phyloP scores from a whole-genome alignment of 2,113 vertebrate species.

The Megaceryle maxima region DNA sequence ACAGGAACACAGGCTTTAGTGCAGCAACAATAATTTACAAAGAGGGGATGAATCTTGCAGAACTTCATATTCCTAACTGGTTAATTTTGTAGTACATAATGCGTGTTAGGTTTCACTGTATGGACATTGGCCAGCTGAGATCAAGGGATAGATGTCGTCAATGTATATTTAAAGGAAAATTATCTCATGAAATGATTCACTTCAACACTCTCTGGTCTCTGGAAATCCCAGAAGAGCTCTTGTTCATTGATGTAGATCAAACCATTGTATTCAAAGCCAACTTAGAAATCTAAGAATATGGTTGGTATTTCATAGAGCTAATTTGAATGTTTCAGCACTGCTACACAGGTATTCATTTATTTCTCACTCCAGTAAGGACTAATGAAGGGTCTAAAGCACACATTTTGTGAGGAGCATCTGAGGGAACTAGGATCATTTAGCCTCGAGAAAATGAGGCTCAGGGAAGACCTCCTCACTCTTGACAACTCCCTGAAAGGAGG shows the following conservation, averaged over 20 bases:
- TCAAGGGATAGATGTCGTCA: background rate
- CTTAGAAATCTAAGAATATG: background rate
- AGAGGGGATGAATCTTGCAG: background rate
- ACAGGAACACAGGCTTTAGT: background rate
- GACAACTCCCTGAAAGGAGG: too few species aligned
- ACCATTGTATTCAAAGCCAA: background rate
- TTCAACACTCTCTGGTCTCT: background rate
- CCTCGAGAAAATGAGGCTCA: too few species aligned
- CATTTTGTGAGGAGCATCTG: too few species aligned
- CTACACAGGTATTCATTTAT: background rate
- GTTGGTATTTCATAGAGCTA: background rate
- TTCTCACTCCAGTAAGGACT: background rate
- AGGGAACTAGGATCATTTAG: too few species aligned
- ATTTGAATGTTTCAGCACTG: background rate
- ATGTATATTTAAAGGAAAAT: background rate
- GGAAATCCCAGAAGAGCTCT: background rate
- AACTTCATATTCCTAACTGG: background rate
- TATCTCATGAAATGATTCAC: background rate
- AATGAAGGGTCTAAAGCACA: too few species aligned
- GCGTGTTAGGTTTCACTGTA: background rate
- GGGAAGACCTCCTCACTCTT: too few species aligned
- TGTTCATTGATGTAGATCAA: background rate
- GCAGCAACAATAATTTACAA: background rate
- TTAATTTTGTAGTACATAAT: background rate
- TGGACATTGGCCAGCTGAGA: background rate